These are phyloP conservation scores for Beaufortia kweichowensis DNA, from an alignment of 2,113 vertebrate genomes.

Conservation along the genomic window DNA sequence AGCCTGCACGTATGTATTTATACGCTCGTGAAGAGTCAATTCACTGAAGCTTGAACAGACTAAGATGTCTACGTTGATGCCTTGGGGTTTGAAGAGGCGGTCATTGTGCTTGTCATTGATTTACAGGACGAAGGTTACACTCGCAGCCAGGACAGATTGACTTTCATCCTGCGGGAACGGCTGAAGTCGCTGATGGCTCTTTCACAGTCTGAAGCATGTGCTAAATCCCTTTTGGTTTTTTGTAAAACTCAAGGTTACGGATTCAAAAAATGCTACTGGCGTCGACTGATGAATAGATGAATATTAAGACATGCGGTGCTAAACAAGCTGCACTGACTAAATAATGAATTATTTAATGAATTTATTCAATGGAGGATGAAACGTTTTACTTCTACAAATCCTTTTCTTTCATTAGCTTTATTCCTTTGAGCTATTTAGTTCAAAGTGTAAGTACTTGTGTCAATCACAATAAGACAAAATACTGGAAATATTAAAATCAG, in stretches of 20 bases:
- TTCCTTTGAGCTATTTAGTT: neutral
- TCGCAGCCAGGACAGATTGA: slow-evolving; percentile 28
- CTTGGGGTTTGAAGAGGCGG: slow-evolving; percentile 10
- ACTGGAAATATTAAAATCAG: neutral
- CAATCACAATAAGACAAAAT: neutral
- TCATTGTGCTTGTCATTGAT: slow-evolving; percentile 42
- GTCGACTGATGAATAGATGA: slow-evolving; percentile 15
- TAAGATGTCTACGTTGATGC: slow-evolving; percentile 13
- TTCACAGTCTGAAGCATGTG: slow-evolving; percentile 28
- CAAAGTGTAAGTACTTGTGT: neutral
- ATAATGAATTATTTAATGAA: slow-evolving; percentile 25
- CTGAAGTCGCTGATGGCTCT: slow-evolving; percentile 44
- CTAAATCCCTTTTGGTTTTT: slow-evolving; percentile 47
- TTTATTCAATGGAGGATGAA: neutral
- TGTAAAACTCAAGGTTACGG: slow-evolving; percentile 49
- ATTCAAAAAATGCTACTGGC: slow-evolving; percentile 3
- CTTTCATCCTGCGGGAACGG: slow-evolving; percentile 39
- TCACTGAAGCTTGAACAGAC: neutral
- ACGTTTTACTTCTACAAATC: neutral
- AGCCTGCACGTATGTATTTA: neutral
- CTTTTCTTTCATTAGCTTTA: neutral
- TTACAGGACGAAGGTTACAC: slow-evolving; percentile 40
- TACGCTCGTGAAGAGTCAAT: neutral
- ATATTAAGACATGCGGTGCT: slow-evolving; percentile 21
- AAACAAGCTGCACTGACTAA: slow-evolving; percentile 13